Evolutionary conservation across 2,113 vertebrate species (phyloP).

Genomic region (Phoxinus phoxinus): DNA sequence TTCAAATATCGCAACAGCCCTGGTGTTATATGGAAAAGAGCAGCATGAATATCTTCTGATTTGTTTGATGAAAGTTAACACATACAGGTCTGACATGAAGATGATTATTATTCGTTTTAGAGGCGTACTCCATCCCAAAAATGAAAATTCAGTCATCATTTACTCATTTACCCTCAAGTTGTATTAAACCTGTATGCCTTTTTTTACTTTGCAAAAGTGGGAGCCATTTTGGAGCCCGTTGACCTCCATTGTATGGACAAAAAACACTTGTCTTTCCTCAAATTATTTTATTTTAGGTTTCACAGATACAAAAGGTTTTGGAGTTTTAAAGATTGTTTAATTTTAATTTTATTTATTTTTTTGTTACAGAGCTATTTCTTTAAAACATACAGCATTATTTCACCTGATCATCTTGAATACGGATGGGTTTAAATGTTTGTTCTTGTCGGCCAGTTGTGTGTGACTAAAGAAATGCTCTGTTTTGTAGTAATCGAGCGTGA

Average conservation of each 20-base stretch:
- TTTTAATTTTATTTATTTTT: background rate
- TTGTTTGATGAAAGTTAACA: too few species aligned
- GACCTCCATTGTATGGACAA: too few species aligned
- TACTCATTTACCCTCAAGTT: background rate
- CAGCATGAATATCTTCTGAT: background rate
- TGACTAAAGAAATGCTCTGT: background rate
- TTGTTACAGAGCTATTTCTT: background rate
- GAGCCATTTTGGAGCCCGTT: background rate
- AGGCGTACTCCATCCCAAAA: background rate
- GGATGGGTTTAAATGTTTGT: background rate
- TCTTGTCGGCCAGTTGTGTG: background rate
- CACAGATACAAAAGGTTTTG: too few species aligned
- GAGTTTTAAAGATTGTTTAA: too few species aligned
- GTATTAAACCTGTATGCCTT: background rate
- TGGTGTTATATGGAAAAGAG: background rate
- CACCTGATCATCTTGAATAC: background rate
- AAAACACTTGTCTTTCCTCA: too few species aligned
- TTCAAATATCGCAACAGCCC: too few species aligned
- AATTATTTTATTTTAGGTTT: too few species aligned
- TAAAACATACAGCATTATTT: background rate
- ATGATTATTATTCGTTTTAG: background rate
- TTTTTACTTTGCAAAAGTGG: background rate
- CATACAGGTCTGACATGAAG: background rate
- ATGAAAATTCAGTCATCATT: background rate
- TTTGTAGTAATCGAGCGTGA: conserved; percentile 10